These are phyloP conservation scores for Sphenodon punctatus DNA, from an alignment of 2,797 vertebrate species.

Conservation along the genomic window DNA sequence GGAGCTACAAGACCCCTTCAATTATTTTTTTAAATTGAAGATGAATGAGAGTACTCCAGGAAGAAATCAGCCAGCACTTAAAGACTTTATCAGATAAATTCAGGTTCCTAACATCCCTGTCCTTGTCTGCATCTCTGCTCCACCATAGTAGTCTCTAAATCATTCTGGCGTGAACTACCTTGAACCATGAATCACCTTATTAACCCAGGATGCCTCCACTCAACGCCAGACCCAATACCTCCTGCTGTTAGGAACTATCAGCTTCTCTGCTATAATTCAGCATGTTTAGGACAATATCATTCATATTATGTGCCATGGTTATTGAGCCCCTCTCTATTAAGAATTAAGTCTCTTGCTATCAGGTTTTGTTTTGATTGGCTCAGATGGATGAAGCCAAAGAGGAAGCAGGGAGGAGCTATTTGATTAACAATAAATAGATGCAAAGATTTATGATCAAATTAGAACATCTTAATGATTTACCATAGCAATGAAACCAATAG, in stretches of 20 bases:
- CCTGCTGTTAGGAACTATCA: constrained; percentile 50
- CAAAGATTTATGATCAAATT: constrained; percentile 74
- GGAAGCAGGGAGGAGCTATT: constrained; percentile 72
- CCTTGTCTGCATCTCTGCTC: constrained; percentile 31
- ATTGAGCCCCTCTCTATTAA: constrained; percentile 47
- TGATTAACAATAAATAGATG: constrained; percentile 77
- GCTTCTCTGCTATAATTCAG: constrained; percentile 49
- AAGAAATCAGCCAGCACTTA: not conserved
- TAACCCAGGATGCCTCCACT: constrained; percentile 49
- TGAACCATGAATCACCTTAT: constrained; percentile 58
- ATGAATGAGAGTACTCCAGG: not conserved
- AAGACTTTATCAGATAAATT: constrained; percentile 13
- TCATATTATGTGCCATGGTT: constrained; percentile 48
- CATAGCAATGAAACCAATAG: constrained; percentile 77
- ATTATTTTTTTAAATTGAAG: not conserved
- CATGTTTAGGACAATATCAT: constrained; percentile 49
- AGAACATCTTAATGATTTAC: constrained; percentile 80
- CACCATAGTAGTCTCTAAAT: constrained; percentile 43
- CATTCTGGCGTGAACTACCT: constrained; percentile 55
- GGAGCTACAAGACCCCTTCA: not conserved
- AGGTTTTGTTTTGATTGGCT: constrained; percentile 56
- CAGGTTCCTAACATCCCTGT: constrained; percentile 21
- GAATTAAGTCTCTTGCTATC: constrained; percentile 39
- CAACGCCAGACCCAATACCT: constrained; percentile 46
- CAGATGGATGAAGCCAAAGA: constrained; percentile 62